These are phyloP conservation scores for Gastracanthus pulcherrimus DNA, from an alignment of 2,888 invertebrate genomes.

Conservation along the genomic window DNA sequence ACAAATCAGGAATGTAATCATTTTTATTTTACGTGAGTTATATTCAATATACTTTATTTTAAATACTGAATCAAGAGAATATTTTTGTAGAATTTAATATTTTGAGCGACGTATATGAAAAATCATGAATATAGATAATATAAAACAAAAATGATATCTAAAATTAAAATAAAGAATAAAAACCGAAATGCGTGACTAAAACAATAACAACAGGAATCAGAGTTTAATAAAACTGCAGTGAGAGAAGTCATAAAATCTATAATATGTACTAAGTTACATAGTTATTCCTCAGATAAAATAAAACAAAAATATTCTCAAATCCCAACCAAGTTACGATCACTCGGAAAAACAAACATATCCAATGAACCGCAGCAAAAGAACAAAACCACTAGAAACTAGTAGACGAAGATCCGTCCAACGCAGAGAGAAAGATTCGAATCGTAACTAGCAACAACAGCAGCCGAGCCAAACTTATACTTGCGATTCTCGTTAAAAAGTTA, in stretches of 20 bases:
- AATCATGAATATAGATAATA: neutral
- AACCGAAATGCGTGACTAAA: too few relatives aligned
- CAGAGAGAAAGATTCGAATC: neutral
- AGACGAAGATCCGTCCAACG: neutral
- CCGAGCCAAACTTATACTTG: constrained; percentile 11
- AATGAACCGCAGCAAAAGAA: neutral
- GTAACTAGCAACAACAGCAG: neutral
- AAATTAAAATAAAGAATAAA: neutral
- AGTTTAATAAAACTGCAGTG: too few relatives aligned
- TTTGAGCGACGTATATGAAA: too few relatives aligned
- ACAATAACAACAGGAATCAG: too few relatives aligned
- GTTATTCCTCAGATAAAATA: neutral
- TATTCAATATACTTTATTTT: too few relatives aligned
- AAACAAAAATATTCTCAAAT: neutral
- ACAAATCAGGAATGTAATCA: too few relatives aligned
- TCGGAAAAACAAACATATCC: constrained; percentile 2
- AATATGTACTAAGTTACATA: neutral
- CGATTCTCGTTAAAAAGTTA: constrained; percentile 46
- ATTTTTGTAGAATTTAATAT: too few relatives aligned
- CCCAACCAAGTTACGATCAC: neutral
- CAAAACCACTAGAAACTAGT: neutral
- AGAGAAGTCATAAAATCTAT: neutral
- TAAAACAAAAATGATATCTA: neutral
- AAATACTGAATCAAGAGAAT: too few relatives aligned
- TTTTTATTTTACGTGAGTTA: too few relatives aligned